These are phyloP conservation scores for Siniperca undulata DNA, from an alignment of 2,797 vertebrate genomes.

Conservation along the genomic window DNA sequence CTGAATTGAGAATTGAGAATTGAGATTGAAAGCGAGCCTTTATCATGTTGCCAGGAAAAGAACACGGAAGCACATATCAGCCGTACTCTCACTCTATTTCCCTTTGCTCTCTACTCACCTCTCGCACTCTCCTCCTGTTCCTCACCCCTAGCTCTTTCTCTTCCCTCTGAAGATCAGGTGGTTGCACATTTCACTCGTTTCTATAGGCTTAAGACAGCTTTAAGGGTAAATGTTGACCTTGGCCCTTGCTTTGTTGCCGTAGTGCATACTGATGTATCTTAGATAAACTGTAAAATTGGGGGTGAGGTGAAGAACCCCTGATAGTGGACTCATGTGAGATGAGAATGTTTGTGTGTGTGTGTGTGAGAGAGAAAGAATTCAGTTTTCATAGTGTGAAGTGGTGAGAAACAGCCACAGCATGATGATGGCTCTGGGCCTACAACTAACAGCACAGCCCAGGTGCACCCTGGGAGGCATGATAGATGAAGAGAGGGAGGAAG, in stretches of 20 bases:
- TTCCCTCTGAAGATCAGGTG: conserved; percentile 4
- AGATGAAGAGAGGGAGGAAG: conserved; percentile 32
- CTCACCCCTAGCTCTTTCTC: conserved; percentile 9
- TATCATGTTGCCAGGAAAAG: conserved; percentile 73
- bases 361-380: conserved; percentile 6
- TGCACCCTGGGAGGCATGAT: conserved; percentile 63
- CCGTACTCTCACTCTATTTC: conserved; percentile 56
- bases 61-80: conserved; percentile 70
- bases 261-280: conserved; percentile 1
- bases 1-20: too few relatives aligned
- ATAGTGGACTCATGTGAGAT: conserved; percentile 5
- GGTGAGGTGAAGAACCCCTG: conserved; percentile 29
- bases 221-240: conserved; percentile 35
- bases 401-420: conserved; percentile 69
- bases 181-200: not conserved
- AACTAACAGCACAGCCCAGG: conserved; percentile 65
- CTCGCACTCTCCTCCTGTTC: conserved; percentile 15
- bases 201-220: not conserved
- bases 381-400: conserved; percentile 52
- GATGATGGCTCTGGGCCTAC: conserved; percentile 68
- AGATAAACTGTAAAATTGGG: conserved; percentile 28
- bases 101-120: conserved; percentile 39
- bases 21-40: conserved; percentile 66
- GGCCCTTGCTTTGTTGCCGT: conserved; percentile 11
- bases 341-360: not conserved